Percentiles rank a stretch among this genome's conserved stretches.
These are phyloP conservation scores for Elgaria multicarinata DNA, from an alignment of 2,113 vertebrate genomes.

Conservation along the genomic window DNA sequence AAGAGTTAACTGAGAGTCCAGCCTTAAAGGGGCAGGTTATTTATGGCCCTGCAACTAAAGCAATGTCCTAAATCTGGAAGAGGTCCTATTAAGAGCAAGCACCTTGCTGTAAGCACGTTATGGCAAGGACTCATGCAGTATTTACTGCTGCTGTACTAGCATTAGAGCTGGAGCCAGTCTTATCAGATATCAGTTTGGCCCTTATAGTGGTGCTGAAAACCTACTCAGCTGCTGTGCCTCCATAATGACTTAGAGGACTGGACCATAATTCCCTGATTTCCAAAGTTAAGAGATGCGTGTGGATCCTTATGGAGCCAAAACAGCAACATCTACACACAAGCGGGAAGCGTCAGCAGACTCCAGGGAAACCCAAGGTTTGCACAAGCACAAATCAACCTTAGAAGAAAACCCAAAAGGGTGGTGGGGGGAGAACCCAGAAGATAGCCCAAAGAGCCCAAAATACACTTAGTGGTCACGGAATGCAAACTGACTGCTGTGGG, in stretches of 20 bases:
- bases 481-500: background rate
- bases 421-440: background rate
- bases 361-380: background rate
- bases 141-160: background rate
- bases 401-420: background rate
- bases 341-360: too few relatives aligned
- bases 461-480: background rate
- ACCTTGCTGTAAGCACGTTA: background rate
- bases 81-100: background rate
- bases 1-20: background rate
- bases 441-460: background rate
- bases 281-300: background rate
- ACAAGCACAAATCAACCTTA: background rate
- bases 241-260: background rate
- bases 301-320: too few relatives aligned
- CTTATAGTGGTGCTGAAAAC: background rate
- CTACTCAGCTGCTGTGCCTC: background rate
- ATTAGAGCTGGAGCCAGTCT: background rate
- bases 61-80: background rate
- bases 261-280: background rate
- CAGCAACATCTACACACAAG: background rate
- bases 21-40: background rate
- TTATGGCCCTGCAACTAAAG: background rate
- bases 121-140: background rate
- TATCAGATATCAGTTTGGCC: background rate